Base-by-base conservation (phyloP, 2,888 invertebrate species). In the Strigamia transsilvanica region DNA sequence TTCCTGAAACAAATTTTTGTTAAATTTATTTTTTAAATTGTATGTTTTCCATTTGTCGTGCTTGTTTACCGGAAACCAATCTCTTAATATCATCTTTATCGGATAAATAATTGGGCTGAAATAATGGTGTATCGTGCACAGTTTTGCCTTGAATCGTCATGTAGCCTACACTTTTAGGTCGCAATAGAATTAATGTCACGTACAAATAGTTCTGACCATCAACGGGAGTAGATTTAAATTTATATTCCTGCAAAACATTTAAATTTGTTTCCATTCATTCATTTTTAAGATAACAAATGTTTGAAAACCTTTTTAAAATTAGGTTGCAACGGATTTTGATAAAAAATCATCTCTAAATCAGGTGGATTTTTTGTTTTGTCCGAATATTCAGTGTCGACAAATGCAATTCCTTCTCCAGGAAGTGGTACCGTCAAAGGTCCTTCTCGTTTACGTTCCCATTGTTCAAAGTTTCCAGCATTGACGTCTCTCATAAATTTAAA, bases 51-150 rank as follows among this genome's bases (percentile, higher is more conserved):
- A n/a, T 61, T 21, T 21, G 21, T 21, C 10, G 5, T n/a, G 12
- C 2, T 13, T 27, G 10, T 34, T 83, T 82, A 86, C 86, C 95
- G 88, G 96, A 95, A 0, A 96, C 93, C 15, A 96, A 89, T 0
- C 92, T 92, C 81, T 92, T 91, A 0, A 94, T 93, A 87, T 94
- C 96, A 82, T 91, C 87, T 0, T 93, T 92, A 87, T 96, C 92
- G 83, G 93, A 92, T 85, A 97, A 94, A 87, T 99, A 99, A 86
- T 97, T 96, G 1, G 98, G 94, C 87, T 98, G 92, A 87, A 99
- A 95, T 41, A 93, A 87, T 0, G 98, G 98, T 86, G 93, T 93
- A 80, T 94, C 93, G 85, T 93, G 93, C 0, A 98, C 98, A 88
- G 97, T 94, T 0, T 92, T 92, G 83, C 93, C 93, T 82, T 91